Base-by-base conservation (phyloP, 2,888 invertebrate genomes). In the Tortricodes alternella region DNA sequence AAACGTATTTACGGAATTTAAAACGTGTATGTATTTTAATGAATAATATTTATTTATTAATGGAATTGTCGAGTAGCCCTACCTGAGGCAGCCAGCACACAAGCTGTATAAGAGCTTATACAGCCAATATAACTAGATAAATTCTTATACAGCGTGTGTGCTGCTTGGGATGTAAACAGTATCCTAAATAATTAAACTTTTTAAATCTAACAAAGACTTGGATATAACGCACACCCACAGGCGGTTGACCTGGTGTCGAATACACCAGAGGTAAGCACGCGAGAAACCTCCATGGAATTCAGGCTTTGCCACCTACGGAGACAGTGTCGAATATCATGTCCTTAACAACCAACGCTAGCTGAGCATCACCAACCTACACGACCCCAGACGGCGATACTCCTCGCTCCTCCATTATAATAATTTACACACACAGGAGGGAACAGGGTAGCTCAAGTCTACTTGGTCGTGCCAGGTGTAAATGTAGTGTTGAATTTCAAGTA, bases 401-500 rank as follows among this genome's bases (percentile, higher is more conserved):
- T 15, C 19, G 23, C 62, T 58, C 57, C 46, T 63, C 57, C 62
- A 53, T 32, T 48, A 55, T 58, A 43, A 51, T 6, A 21, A 32
- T 9, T 27, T 3, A 11, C 18, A 35, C 13, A 8, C 32, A 13
- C 19, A 11, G 7, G 9, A 50, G 49, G 63, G 53, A 23, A 52
- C 24, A 44, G 2, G 56, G 55, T 1, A 60, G 75, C 8, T 62
- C 74, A 59, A 46, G 18, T 8, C 44, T 59, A 52, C 61, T 41
- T 73, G 67, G 77, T 32, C 49, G 21, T 34, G 53, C 62, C 70
- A 76, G 74, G 76, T 78, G 78, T 76, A 73, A 82, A 77, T 74
- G 73, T 74, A 78, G 78, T 78, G 76, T 74, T 74, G 76, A 80
- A 80, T 83, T 83, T 78, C 78, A 74, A 73, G 73, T 79, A 78